phyloP scores from a whole-genome alignment of 1,140 invertebrate genomes.

The Nephila pilipes region DNA sequence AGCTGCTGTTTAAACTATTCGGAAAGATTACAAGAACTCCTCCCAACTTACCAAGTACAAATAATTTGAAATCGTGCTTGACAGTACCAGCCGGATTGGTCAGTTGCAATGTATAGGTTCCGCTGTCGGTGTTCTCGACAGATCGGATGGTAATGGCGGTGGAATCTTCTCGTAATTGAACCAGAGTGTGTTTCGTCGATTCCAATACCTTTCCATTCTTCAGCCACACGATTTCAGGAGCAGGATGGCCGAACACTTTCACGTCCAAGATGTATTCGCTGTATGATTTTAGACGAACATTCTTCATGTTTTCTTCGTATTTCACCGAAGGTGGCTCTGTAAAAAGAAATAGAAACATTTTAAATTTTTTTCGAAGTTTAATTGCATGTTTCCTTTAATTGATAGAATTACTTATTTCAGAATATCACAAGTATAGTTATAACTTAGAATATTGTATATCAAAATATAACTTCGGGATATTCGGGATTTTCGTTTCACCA shows the following conservation, averaged over 20 bases:
- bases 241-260: conserved; percentile 86
- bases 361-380: no score
- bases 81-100: conserved; percentile 87
- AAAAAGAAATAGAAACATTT: neutral
- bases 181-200: conserved; percentile 82
- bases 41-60: conserved; percentile 87
- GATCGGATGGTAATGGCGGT: conserved; percentile 86
- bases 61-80: conserved; percentile 87
- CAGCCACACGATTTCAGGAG: conserved; percentile 86
- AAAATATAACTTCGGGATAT: no score
- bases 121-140: conserved; percentile 85
- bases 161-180: conserved; percentile 84
- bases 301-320: conserved; percentile 84
- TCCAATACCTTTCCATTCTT: conserved; percentile 83
- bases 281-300: conserved; percentile 82
- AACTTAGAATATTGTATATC: no score
- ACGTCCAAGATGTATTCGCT: conserved; percentile 84
- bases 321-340: conserved; percentile 85
- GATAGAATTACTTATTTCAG: no score
- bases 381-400: no score
- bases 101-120: conserved; percentile 86
- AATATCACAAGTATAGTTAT: no score
- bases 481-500: no score
- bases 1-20: no score
- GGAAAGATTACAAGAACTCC: no score